A percentile compares a stretch with the other conserved stretches of the same genome.
Conservation (phyloP, 1,140 invertebrate species). For the Adelges cooleyi region DNA sequence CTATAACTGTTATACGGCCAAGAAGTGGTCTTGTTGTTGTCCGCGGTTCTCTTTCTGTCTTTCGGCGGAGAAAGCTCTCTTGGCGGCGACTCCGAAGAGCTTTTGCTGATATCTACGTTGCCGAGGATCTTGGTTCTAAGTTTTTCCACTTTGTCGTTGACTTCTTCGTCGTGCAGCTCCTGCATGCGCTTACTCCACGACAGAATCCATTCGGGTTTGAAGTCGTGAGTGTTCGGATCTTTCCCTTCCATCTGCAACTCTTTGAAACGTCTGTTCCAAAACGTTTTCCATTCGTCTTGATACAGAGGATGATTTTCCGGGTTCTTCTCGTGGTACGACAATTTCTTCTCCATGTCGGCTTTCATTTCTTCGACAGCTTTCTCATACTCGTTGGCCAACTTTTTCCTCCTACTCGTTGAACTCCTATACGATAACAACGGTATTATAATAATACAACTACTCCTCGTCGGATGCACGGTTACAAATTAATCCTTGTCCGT, state of each 20-base stretch:
- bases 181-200: constrained; percentile 70
- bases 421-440: no score
- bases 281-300: constrained; percentile 75
- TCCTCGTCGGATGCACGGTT: no score
- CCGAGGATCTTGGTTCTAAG: constrained; percentile 42
- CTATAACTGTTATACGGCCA: neutral
- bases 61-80: neutral
- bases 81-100: constrained; percentile 12
- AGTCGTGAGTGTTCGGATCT: constrained; percentile 65
- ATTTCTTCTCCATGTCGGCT: constrained; percentile 44
- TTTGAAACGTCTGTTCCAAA: constrained; percentile 69
- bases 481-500: no score
- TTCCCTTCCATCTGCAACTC: constrained; percentile 47
- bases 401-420: constrained; percentile 15
- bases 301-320: constrained; percentile 76
- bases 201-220: constrained; percentile 73
- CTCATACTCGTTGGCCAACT: constrained; percentile 36
- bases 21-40: neutral
- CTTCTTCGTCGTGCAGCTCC: constrained; percentile 56
- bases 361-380: constrained; percentile 39
- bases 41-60: neutral
- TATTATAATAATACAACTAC: no score
- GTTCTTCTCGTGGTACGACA: constrained; percentile 64
- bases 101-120: constrained; percentile 8
- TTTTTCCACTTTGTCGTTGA: constrained; percentile 47